Conservation (phyloP, 2,113 vertebrate species). For the Calidris pygmaea region DNA sequence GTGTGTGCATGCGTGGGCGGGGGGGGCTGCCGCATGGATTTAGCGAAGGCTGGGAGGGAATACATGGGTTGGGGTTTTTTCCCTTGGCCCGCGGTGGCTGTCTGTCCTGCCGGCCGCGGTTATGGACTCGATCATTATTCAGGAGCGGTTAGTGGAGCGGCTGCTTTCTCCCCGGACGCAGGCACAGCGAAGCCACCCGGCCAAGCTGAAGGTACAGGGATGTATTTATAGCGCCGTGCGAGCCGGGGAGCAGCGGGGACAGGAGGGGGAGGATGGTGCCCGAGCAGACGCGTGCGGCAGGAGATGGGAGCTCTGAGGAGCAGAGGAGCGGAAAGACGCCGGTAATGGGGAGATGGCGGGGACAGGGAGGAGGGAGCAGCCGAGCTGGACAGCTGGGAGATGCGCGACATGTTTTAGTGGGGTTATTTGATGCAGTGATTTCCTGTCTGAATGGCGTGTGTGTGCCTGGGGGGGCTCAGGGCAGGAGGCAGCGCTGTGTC, state of each 20-base stretch:
- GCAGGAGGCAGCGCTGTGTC: not conserved
- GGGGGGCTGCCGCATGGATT: conserved; percentile 60
- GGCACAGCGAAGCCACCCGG: conserved; percentile 79
- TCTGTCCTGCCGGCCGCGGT: conserved; percentile 42
- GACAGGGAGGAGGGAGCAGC: not conserved
- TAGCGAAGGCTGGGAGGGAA: conserved; percentile 47
- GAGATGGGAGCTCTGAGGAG: not conserved
- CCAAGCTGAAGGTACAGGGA: conserved; percentile 86
- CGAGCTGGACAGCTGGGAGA: not conserved
- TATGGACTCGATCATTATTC: conserved; percentile 95
- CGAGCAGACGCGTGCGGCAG: not conserved
- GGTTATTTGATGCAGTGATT: not conserved
- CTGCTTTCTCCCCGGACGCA: conserved; percentile 90
- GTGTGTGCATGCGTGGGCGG: conserved; percentile 53
- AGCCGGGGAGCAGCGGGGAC: not conserved
- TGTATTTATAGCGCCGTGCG: conserved; percentile 22
- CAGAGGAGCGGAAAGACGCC: not conserved
- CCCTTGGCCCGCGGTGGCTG: conserved; percentile 30
- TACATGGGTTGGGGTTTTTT: conserved; percentile 43
- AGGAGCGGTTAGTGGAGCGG: conserved; percentile 93
- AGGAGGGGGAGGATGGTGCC: conserved; percentile 37
- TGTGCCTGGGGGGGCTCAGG: not conserved
- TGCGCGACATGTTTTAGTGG: not conserved
- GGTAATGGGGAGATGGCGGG: conserved; percentile 4
- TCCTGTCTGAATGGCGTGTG: not conserved